Evolutionary conservation across 2,888 invertebrate genomes (phyloP), one percentile per base, ranked within the genome.

Genomic region (Atethmia centrago): DNA sequence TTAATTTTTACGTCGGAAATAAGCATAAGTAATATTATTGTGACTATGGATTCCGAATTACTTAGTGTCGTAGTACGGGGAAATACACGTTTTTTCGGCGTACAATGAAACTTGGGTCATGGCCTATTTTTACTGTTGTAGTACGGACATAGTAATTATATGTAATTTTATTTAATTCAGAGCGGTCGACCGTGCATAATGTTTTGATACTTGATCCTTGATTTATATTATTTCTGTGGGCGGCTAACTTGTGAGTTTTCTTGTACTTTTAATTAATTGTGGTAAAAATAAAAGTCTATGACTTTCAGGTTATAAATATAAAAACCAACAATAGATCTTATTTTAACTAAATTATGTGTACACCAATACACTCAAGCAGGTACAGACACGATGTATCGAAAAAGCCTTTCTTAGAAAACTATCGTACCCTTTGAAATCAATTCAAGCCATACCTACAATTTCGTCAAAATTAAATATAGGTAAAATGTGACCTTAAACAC

Each of bases 81-180:
- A 58, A 58, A 58, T 28, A 45, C n/a, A n/a, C 3, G 25, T 51
- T 51, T 73, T 25, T 36, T 51, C 25, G 1, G 25, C 9, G 12
- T 14, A 40, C 21, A 36, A 40, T 45, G 12, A 10, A 36, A 42
- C 21, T 40, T 36, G 14, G 28, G 64, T 47, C 51, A 65, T 45
- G 58, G 19, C 58, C 51, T 64, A 64, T 51, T 40, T n/a, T 59
- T 28, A 51, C 64, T 36, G 14, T 16, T 59, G 25, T 45, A 64
- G 64, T 53, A 36, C 19, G 64, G 53, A 47, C 3, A 47, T 56
- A 62, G 47, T 73, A 55, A 73, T 73, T 62, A 74, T 62, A 74
- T 49, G 36, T 21, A 5, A 21, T 58, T 47, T 47, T 36, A 53
- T 45, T 73, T 31, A 72, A 70, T 42, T 40, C 9, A 5, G 36